phyloP scores from a whole-genome alignment of 2,888 invertebrate genomes.

The Cactoblastis cactorum region DNA sequence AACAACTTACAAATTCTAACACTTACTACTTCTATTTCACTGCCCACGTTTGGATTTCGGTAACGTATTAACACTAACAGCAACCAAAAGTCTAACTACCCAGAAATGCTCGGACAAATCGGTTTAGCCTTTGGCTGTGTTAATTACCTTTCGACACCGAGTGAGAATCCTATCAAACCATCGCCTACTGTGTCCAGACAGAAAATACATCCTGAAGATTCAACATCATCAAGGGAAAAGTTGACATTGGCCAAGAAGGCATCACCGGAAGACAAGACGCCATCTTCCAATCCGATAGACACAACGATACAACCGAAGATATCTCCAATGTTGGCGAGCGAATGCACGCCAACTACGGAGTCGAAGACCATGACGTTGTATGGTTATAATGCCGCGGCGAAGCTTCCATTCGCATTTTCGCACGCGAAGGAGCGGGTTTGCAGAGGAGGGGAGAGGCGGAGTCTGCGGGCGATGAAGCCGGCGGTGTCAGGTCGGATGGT shows the following conservation, averaged over 20 bases:
- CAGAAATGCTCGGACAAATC: constrained; percentile 76
- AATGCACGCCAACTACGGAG: constrained; percentile 61
- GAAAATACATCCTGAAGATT: constrained; percentile 66
- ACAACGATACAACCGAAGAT: constrained; percentile 70
- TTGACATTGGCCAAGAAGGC: constrained; percentile 51
- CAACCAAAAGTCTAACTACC: constrained; percentile 75
- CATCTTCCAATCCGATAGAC: constrained; percentile 45
- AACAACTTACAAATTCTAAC: constrained; percentile 13
- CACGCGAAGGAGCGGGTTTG: constrained; percentile 42
- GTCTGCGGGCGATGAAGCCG: constrained; percentile 49
- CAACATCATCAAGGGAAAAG: constrained; percentile 55
- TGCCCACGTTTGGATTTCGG: constrained; percentile 47
- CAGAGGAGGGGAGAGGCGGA: constrained; percentile 43
- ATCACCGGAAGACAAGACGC: constrained; percentile 61
- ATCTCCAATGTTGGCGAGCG: constrained; percentile 60
- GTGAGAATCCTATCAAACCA: constrained; percentile 29
- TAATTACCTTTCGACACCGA: constrained; percentile 66
- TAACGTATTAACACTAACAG: constrained; percentile 48
- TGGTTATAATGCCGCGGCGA: constrained; percentile 74
- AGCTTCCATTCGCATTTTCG: constrained; percentile 71
- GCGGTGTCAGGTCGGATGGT: constrained; percentile 69
- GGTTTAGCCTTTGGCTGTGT: constrained; percentile 76
- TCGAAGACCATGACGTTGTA: constrained; percentile 69
- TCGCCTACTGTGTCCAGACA: constrained; percentile 50
- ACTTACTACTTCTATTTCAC: constrained; percentile 39